phyloP scores from a whole-genome alignment of 2,888 invertebrate genomes.

The Perizoma flavofasciatum region DNA sequence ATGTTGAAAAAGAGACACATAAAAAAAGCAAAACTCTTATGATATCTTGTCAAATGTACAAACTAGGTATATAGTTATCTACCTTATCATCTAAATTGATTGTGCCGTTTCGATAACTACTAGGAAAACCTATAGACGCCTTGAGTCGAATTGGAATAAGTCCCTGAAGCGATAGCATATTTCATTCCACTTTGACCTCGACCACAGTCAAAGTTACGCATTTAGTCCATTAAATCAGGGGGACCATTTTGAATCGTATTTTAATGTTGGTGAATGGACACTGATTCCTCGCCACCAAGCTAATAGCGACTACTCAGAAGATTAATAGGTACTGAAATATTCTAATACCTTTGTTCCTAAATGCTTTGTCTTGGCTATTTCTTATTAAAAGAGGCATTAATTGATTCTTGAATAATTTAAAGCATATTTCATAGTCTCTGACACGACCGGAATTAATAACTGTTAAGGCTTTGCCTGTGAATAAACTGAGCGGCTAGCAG shows the following conservation, averaged over 20 bases:
- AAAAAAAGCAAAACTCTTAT: too few relatives aligned
- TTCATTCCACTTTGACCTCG: background rate
- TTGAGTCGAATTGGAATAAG: too few relatives aligned
- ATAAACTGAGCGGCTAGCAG: slow-evolving; percentile 14
- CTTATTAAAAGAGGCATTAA: slow-evolving; percentile 21
- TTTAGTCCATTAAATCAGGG: too few relatives aligned
- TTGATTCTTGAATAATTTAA: slow-evolving; percentile 30
- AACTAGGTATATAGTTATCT: too few relatives aligned
- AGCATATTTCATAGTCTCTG: slow-evolving; percentile 21
- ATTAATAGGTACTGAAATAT: slow-evolving; percentile 12
- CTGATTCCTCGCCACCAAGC: background rate
- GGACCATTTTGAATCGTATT: too few relatives aligned
- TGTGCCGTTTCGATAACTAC: too few relatives aligned
- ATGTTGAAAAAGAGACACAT: too few relatives aligned
- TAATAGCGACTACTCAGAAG: background rate
- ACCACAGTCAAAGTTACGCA: too few relatives aligned
- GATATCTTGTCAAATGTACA: too few relatives aligned
- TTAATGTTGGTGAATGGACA: too few relatives aligned
- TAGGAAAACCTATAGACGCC: too few relatives aligned
- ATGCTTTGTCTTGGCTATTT: slow-evolving; percentile 10
- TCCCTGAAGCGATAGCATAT: background rate
- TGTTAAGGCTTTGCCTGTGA: background rate
- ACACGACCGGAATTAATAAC: slow-evolving; percentile 21
- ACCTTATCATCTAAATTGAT: too few relatives aligned
- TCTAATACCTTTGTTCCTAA: slow-evolving; percentile 12